Base-by-base conservation (phyloP, 2,113 vertebrate genomes). In the Gulo gulo region DNA sequence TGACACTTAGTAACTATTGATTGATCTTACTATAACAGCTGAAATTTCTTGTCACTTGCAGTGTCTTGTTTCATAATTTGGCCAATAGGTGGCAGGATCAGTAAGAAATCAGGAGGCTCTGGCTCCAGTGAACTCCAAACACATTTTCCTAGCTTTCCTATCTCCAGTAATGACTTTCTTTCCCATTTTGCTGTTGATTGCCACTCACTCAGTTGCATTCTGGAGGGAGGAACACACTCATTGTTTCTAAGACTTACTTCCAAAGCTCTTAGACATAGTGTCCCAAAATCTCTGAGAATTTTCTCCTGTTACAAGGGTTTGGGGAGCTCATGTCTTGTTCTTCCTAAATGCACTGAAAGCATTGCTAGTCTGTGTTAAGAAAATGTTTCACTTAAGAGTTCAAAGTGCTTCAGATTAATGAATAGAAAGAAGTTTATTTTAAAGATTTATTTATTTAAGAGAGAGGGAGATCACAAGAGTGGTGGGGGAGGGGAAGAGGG, bases 221-320 rank as follows among this genome's bases (percentile, higher is more conserved):
- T 7, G 1, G 69, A 95, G 92, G 61, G 61, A 92, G 20, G 47
- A 91, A 82, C 45, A 36, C 12, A 82, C 2, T 15, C 13, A 11
- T 80, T 87, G 34, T 93, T 93, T 91, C 39, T 92, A 73, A 96
- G 57, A 91, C 47, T 50, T 88, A 71, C 79, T 98, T 93, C 45
- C 21, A 67, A 88, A 79, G 20, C 76, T 84, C 31, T 95, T 71
- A 91, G 14, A 57, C 10, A 57, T 87, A 83, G 26, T 92, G n/a
- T 69, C 91, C 63, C 29, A 91, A 88, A 96, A 92, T 47, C 36
- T 91, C 42, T 78, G 59, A 95, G 67, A 59, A 71, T 23, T 74
- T 91, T 39, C 34, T 61, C n/a, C 8, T 92, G 18, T 45, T 90
- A 10, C 45, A 84, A 78, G 69, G 18, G 1, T 23, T 87, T 69